These are phyloP conservation scores for Probaryconus sp. DNA, from an alignment of 1,140 invertebrate genomes.

Conservation along the genomic window DNA sequence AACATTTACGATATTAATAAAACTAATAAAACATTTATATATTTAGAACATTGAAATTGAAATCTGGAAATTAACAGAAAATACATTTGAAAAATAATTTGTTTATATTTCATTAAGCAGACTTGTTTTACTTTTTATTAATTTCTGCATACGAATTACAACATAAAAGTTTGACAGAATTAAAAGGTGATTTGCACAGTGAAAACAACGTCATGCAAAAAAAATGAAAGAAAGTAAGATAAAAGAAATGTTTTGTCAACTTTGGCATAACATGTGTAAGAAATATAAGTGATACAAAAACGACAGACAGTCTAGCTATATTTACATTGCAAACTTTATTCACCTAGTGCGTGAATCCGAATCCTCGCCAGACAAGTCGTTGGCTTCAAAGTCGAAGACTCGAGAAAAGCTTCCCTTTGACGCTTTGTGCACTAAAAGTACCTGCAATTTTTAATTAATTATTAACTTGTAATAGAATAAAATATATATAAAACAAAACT, in stretches of 20 bases:
- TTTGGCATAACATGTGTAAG: conserved; percentile 4
- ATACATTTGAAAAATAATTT: too few relatives aligned
- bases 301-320: conserved; percentile 43
- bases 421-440: conserved; percentile 91
- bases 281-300: conserved; percentile 34
- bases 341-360: conserved; percentile 86
- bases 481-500: too few relatives aligned
- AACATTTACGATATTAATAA: too few relatives aligned
- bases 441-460: conserved; percentile 76
- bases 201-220: conserved; percentile 19
- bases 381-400: conserved; percentile 94
- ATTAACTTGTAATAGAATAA: not conserved
- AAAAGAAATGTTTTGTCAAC: conserved; percentile 26
- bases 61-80: too few relatives aligned
- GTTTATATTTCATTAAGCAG: not conserved
- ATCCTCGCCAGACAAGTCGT: conserved; percentile 86
- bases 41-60: too few relatives aligned
- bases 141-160: not conserved
- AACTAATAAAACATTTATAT: too few relatives aligned
- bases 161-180: not conserved
- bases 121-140: not conserved
- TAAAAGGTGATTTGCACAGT: conserved; percentile 13
- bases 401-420: conserved; percentile 93
- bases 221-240: conserved; percentile 12
- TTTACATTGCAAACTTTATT: conserved; percentile 67